Conservation (phyloP, 1,140 invertebrate genomes). For the Monomorium pharaonis region DNA sequence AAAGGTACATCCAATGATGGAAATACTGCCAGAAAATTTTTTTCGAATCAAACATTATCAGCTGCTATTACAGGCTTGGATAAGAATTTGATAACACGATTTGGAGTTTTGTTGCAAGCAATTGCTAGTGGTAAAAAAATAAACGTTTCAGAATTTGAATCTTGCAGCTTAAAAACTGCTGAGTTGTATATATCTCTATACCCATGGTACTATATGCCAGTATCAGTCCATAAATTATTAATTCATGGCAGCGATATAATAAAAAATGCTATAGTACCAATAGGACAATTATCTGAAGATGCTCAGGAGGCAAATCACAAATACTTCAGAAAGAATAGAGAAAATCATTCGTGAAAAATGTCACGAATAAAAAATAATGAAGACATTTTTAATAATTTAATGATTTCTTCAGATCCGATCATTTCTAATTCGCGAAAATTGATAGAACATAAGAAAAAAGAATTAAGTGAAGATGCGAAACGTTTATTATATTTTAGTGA, state of each 20-base stretch:
- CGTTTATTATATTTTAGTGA: slow-evolving; percentile 7
- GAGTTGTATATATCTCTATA: background rate
- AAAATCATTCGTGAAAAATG: background rate
- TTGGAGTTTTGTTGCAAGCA: background rate
- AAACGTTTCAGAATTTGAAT: background rate
- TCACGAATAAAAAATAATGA: background rate
- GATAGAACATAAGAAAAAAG: background rate
- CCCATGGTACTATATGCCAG: background rate
- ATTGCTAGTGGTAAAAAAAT: background rate
- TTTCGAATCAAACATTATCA: too few relatives aligned
- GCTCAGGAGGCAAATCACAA: background rate
- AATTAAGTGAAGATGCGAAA: slow-evolving; percentile 7
- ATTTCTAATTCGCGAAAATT: background rate
- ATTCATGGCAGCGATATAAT: background rate
- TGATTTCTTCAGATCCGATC: background rate
- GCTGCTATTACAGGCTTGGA: background rate
- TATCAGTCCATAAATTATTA: slow-evolving; percentile 5
- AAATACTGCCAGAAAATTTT: slow-evolving; percentile 2
- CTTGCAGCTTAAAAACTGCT: background rate
- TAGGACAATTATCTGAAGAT: slow-evolving; percentile 10
- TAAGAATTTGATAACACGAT: background rate
- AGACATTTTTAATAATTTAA: background rate
- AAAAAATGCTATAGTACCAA: background rate
- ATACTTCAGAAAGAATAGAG: background rate
- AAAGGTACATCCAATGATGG: background rate